Evolutionary conservation across 2,888 invertebrate species (phyloP), one percentile per base, ranked within the genome.

Genomic region (Luperina nickerlii): DNA sequence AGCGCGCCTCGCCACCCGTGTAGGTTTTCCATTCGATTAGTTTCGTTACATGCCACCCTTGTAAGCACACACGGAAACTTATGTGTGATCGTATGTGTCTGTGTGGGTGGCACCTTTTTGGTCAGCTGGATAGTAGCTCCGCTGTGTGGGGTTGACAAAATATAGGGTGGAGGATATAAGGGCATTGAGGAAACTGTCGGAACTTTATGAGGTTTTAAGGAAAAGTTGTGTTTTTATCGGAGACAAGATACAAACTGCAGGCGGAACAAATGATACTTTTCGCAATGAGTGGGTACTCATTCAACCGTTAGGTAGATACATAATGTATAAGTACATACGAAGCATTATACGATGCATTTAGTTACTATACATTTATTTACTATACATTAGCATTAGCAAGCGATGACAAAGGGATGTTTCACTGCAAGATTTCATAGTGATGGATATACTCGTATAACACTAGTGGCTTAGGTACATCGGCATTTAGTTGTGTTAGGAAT

Each of bases 1-100:
- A 90, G 90, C 90, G 90, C 89, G 87, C 86, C 89, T 90, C 90
- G 78, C 90, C 91, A 91, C 83, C 92, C 92, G 92, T 92, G 87
- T 90, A 88, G 88, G 91, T 91, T 94, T 93, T 92, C 92, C 93
- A 87, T 77, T 72, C 90, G 93, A 93, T 92, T 93, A 93, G 88
- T 75, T 88, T 77, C 72, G 88, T 90, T 91, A 92, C 92, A 90
- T 91, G 88, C 87, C 88, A 90, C 86, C 89, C 85, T 75, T 85
- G 86, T 85, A 82, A 84, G 72, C 78, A 81, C 77, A 83, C 79
- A 83, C 69, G 67, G 74, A 74, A 75, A 67, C 84, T 42, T 78
- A 79, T 79, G 69, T 79, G 87, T 72, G 73, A 78, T 54, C 5
- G 32, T 27, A 38, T 8, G 63, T 71, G 63, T 27, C 48, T 85